A percentile compares a stretch with the other conserved stretches of the same genome.
phyloP scores from a whole-genome alignment of 2,113 vertebrate genomes.

The Archocentrus centrarchus region DNA sequence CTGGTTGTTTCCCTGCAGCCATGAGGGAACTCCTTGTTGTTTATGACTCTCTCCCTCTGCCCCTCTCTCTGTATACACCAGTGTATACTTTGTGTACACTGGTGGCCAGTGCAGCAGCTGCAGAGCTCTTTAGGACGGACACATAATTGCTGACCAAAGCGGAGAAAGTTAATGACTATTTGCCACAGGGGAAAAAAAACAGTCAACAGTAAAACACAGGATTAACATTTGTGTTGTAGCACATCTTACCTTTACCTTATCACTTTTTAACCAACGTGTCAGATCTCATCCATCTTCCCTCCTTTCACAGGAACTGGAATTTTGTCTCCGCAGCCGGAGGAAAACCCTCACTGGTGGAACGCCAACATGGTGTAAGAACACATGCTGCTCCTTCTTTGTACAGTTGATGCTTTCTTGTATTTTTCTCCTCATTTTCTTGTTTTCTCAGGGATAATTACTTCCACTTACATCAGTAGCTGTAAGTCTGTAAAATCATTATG shows the following conservation, averaged over 20 bases:
- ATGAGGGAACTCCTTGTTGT: slow-evolving; percentile 57
- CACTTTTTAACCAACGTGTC: not conserved
- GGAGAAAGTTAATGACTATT: slow-evolving; percentile 42
- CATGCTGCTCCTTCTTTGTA: not conserved
- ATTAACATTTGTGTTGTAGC: not conserved
- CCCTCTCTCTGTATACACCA: not conserved
- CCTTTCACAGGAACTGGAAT: slow-evolving; percentile 89
- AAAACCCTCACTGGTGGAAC: slow-evolving; percentile 99
- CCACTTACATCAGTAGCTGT: not conserved
- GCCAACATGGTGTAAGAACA: slow-evolving; percentile 96
- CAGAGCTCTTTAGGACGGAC: slow-evolving; percentile 31
- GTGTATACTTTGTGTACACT: not conserved
- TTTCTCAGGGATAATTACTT: not conserved
- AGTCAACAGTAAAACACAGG: slow-evolving; percentile 5
- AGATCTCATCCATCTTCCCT: not conserved
- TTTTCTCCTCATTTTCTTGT: not conserved
- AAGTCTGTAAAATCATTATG: not conserved
- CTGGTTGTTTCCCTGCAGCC: slow-evolving; percentile 33
- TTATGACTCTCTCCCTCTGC: slow-evolving; percentile 20
- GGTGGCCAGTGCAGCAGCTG: slow-evolving; percentile 27
- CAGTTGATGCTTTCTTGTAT: not conserved
- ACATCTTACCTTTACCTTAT: not conserved
- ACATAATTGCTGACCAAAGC: slow-evolving; percentile 54
- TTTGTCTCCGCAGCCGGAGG: slow-evolving; percentile 93
- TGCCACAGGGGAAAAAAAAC: slow-evolving; percentile 23